phyloP scores from a whole-genome alignment of 2,888 invertebrate species.

The Archaeoteleia sp. region DNA sequence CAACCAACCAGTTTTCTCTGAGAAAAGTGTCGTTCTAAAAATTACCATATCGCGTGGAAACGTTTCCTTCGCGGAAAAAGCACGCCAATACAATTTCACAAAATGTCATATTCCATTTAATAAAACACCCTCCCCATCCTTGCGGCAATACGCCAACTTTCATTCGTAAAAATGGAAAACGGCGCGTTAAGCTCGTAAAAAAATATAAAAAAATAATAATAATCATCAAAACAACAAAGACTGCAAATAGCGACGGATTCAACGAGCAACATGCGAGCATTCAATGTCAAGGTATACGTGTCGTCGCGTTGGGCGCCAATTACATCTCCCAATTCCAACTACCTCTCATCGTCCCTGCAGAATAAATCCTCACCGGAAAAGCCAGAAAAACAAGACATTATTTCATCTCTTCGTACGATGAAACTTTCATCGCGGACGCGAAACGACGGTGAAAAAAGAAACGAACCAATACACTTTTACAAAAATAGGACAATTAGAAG shows the following conservation, averaged over 20 bases:
- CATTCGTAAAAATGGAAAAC: too few species aligned
- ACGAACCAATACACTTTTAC: too few species aligned
- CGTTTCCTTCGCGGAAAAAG: too few species aligned
- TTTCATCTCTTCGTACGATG: slow-evolving; percentile 23
- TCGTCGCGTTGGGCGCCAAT: slow-evolving; percentile 46
- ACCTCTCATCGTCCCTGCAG: slow-evolving; percentile 13
- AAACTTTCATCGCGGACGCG: slow-evolving; percentile 34
- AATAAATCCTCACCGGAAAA: slow-evolving; percentile 43
- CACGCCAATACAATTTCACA: too few species aligned
- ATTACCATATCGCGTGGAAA: too few species aligned
- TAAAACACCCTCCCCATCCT: too few species aligned
- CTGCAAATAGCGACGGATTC: neutral
- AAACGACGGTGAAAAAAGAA: too few species aligned
- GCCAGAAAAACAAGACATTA: slow-evolving; percentile 44
- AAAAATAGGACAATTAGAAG: neutral
- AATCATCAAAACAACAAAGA: neutral
- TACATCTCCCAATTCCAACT: slow-evolving; percentile 26
- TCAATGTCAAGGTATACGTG: slow-evolving; percentile 48
- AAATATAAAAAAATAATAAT: slow-evolving; percentile 33
- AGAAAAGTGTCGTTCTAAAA: too few species aligned
- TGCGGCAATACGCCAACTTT: too few species aligned
- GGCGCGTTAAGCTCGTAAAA: too few species aligned
- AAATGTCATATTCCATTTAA: too few species aligned
- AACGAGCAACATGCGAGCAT: slow-evolving; percentile 30
- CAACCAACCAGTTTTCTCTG: too few species aligned